A percentile compares a stretch with the other conserved stretches of the same genome.
Conservation (phyloP, 2,888 invertebrate species). For the Ormyrus nitidulus region DNA sequence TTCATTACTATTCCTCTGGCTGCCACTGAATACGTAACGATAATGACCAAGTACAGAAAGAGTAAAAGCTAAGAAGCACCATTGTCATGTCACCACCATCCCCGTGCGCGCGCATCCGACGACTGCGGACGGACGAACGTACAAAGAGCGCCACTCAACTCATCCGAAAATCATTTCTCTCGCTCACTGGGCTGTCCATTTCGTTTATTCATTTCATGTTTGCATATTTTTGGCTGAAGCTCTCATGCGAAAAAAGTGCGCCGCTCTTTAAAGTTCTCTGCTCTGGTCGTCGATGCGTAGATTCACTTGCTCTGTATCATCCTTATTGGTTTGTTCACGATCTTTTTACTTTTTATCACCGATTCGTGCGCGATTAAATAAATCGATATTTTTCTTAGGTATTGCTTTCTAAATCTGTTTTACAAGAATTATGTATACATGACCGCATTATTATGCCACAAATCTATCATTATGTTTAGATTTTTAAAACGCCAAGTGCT, state of each 20-base stretch:
- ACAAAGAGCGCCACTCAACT: slow-evolving; percentile 31
- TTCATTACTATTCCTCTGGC: slow-evolving; percentile 25
- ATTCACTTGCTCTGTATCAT: slow-evolving; percentile 12
- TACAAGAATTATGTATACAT: slow-evolving; percentile 23
- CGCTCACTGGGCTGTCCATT: neutral
- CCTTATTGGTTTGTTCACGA: slow-evolving; percentile 12
- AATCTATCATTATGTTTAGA: neutral
- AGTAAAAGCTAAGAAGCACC: neutral
- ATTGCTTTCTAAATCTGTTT: slow-evolving; percentile 23
- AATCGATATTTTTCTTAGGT: slow-evolving; percentile 34
- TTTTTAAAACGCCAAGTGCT: slow-evolving; percentile 13
- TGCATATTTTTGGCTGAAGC: neutral
- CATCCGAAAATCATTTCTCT: too few species aligned
- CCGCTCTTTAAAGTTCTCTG: slow-evolving; percentile 37
- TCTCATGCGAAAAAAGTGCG: neutral
- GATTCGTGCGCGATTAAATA: neutral
- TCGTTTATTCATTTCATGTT: neutral
- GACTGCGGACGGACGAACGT: slow-evolving; percentile 55
- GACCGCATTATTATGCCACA: slow-evolving; percentile 11
- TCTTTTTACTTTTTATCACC: slow-evolving; percentile 5
- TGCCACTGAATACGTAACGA: slow-evolving; percentile 27
- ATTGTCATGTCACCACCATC: neutral
- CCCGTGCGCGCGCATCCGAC: slow-evolving; percentile 36
- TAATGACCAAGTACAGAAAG: neutral
- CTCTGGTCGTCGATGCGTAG: slow-evolving; percentile 26